Evolutionary conservation across 2,797 vertebrate genomes (phyloP).

Genomic region (Pteropus rufus): DNA sequence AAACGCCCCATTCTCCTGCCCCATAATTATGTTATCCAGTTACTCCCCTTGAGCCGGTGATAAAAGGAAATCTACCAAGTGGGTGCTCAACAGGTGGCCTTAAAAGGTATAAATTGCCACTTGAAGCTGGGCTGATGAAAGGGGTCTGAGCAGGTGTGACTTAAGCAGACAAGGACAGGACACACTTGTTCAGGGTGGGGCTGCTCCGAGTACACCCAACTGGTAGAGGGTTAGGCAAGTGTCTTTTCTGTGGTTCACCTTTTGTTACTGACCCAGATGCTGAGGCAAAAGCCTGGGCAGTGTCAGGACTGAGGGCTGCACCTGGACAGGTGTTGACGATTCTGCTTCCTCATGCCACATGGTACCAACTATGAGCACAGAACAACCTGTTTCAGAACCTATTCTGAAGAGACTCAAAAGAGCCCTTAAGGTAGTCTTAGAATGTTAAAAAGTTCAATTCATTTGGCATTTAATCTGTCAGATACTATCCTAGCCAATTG

Average conservation of each 20-base stretch:
- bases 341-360: not conserved
- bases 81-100: conserved; percentile 47
- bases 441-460: not conserved
- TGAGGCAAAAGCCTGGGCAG: not conserved
- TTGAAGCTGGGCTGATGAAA: conserved; percentile 50
- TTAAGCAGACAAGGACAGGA: not conserved
- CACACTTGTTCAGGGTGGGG: not conserved
- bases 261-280: not conserved
- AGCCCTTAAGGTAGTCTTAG: not conserved
- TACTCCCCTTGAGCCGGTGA: not conserved
- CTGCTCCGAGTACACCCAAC: not conserved
- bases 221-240: not conserved
- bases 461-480: not conserved
- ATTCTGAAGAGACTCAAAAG: not conserved
- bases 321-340: not conserved
- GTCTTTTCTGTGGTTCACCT: not conserved
- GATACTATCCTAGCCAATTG: not conserved
- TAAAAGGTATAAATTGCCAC: conserved; percentile 63
- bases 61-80: conserved; percentile 61
- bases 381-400: not conserved
- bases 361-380: not conserved
- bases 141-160: conserved; percentile 34
- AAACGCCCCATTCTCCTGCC: conserved; percentile 31
- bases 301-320: not conserved
- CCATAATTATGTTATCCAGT: conserved; percentile 60